Evolutionary conservation across 2,888 invertebrate genomes (phyloP), one percentile per base, ranked within the genome.

Genomic region (Hedya salicella): DNA sequence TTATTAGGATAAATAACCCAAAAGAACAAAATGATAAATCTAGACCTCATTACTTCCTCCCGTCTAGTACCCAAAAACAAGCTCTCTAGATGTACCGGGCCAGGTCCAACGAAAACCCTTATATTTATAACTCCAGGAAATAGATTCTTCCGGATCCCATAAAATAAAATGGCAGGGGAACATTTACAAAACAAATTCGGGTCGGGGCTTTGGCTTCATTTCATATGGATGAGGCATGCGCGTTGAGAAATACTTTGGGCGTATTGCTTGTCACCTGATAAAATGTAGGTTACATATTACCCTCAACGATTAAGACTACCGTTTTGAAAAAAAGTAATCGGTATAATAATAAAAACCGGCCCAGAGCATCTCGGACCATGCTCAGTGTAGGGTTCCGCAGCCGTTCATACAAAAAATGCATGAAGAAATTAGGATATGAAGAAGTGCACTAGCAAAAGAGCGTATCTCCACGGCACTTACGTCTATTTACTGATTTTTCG

Each of bases 181-280:
- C 59, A 65, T 65, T 65, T 46, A 60, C 65, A 65, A 65, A 65
- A 65, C 65, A 60, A 65, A 65, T 65, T 65, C 53, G 46, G 65
- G 52, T 25, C 17, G 57, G 25, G 44, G 64, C 50, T 36, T 62
- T 44, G 30, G 52, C 57, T 65, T 60, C 59, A 65, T 65, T 65
- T 39, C 59, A 59, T 65, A 65, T 65, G 59, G 36, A 65, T 65
- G 65, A 65, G 59, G 39, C 32, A 16, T 53, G 39, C 53, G 25
- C 21, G 39, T 53, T 62, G 62, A 62, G 53, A 50, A 53, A 62
- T 44, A 46, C 62, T 53, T 39, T n/a, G 30, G 16, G 42, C 44
- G 36, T 44, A 46, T 62, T 44, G 21, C 36, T 62, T 44, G 21
- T 46, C 53, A 36, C 32, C 14, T 44, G 32, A 21, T 62, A 16